Base-by-base conservation (phyloP, 2,888 invertebrate species). In the Steromphala cineraria region DNA sequence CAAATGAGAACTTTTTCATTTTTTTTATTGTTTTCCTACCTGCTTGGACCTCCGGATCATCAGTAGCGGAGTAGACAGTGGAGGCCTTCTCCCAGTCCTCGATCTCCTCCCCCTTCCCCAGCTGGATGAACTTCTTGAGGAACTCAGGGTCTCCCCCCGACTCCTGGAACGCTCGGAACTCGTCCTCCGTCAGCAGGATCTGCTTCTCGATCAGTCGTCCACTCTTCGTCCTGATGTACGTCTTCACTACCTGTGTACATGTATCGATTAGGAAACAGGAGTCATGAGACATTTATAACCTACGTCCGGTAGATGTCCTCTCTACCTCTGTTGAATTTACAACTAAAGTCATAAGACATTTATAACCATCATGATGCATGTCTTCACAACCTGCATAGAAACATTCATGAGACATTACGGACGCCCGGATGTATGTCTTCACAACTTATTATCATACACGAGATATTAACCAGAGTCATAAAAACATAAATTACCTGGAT, bases 41-140 rank as follows among this genome's bases (percentile, higher is more conserved):
- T 79, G 85, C 82, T 74, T 83, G 79, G 24, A 89, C 75, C 31
- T 90, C 90, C 4, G 90, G 90, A 76, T 92, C 92, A 79, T 91
- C 92, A 8, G 86, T 86, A 13, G 85, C 88, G 3, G 86, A 89
- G 82, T 92, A 93, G 13, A 93, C 92, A 0, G 92, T 92, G 7
- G 92, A 92, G 0, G 90, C 92, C 80, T 92, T 93, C 84, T 93
- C 92, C 92, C 92, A 93, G 53, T 89, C 89, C 80, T 93, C 93
- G 62, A 93, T 92, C 24, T 87, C 89, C 82, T 92, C 93, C 17
- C 92, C 93, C 75, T 90, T 89, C 31, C 89, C 90, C 55, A 93
- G 84, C 36, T 90, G 87, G 71, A 93, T 88, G 84, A 90, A 93
- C 83, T 90, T 91, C 86, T 92, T 92, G 55, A 93, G 85, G 82